Evolutionary conservation across 2,797 vertebrate genomes (phyloP).

Genomic region (Pelodytes ibericus): DNA sequence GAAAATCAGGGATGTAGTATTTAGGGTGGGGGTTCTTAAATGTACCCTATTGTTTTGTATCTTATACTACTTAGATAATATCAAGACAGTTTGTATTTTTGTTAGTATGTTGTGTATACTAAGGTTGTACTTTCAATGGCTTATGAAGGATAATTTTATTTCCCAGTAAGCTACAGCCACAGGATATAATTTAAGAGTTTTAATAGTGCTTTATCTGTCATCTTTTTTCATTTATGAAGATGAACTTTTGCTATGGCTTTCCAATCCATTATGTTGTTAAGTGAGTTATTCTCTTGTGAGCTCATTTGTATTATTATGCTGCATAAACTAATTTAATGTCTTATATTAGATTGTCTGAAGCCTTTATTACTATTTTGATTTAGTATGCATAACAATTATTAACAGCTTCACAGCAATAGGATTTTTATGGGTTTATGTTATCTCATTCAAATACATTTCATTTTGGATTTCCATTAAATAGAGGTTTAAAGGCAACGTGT

Average conservation of each 20-base stretch:
- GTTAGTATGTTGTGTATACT: too few species aligned
- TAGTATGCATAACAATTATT: constrained; percentile 45
- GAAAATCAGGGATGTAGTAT: too few species aligned
- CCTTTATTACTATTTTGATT: constrained; percentile 53
- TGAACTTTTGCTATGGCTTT: constrained; percentile 37
- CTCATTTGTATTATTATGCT: constrained; percentile 50
- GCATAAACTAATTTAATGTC: constrained; percentile 51
- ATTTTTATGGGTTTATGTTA: constrained; percentile 38
- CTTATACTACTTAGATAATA: too few species aligned
- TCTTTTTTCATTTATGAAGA: constrained; percentile 45
- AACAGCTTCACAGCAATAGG: constrained; percentile 28
- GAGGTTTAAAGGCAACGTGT: too few species aligned
- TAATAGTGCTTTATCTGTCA: constrained; percentile 13
- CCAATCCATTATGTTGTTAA: constrained; percentile 49
- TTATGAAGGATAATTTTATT: neutral
- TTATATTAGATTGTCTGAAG: constrained; percentile 48
- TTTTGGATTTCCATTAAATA: too few species aligned
- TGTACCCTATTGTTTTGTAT: too few species aligned
- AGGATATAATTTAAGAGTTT: constrained; percentile 21
- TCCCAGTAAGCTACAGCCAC: neutral
- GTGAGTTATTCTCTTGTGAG: constrained; percentile 49
- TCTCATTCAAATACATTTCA: too few species aligned
- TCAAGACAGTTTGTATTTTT: too few species aligned
- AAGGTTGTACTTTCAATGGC: neutral
- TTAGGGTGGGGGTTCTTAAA: too few species aligned